Base-by-base conservation (phyloP, 1,140 invertebrate species). In the Penaeus japonicus region DNA sequence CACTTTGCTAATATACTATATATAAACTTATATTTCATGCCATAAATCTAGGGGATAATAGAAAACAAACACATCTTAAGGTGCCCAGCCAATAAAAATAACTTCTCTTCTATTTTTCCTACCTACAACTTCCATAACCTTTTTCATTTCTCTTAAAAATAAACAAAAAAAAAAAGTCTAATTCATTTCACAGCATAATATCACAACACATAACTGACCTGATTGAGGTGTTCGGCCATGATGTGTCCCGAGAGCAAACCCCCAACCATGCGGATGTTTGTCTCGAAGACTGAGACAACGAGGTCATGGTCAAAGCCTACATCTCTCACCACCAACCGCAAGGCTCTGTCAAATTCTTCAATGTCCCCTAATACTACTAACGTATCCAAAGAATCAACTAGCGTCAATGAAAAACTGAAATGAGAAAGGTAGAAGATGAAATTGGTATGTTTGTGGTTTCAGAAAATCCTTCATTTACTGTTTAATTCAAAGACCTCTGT, bases 201-300 rank as follows among this genome's bases (percentile, higher is more conserved):
- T 54, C 3, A 59, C 30, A 32, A 1, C 57, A 59, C 54, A 32
- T 10, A 18, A 57, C 55, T 62, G 83, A 90, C 90, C 87, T 90
- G 90, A 77, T 89, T 89, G 30, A 90, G 84, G 75, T 89, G 90
- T 59, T 90, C 90, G 55, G 97, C 95, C 78, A 99, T 93, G 89
- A 99, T 96, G 93, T 99, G 98, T n/a, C 96, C 97, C 70, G 97
- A 98, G 4, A 99, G 92, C 57, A 99, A 93, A 62, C 98, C 98
- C 96, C 98, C 98, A 39, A 99, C 93, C 93, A 99, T 96, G 89
- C 98, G 94, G 91, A 99, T 99, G 92, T 99, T 99, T 18, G 98
- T 99, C 93, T 99, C 98, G 93, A 99, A 99, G 12, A 99, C 97
- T 1, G 98, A 99, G 22, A 99, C 98, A 89, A 98, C 95, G 85